Evolutionary conservation across 2,113 vertebrate species (phyloP), one percentile per base, ranked within the genome.

Genomic region (Saccopteryx bilineata): DNA sequence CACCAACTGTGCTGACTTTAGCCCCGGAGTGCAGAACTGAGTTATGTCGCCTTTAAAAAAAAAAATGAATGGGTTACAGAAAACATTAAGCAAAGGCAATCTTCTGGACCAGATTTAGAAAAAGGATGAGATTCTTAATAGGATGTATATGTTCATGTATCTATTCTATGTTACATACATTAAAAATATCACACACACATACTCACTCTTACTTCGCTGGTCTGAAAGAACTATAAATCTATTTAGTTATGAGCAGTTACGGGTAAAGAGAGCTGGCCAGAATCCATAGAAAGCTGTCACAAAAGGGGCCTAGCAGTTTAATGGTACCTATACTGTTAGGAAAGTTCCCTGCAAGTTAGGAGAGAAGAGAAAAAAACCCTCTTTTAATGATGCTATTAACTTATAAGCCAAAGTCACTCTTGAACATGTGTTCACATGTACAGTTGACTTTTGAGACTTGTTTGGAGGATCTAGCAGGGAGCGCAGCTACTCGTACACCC

Each of bases 391-490:
- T 0, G n/a, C 23, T 48, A 19, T 7, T 14, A 24, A 46, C n/a
- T 46, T 1, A 87, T 7, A 33, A 80, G 68, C 17, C 33, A 68
- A 63, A 58, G 50, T 12, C 46, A 5, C 12, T 21, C 5, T 1
- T 10, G 5, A 46, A 18, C 2, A 18, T 0, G 74, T 56, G 33
- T 66, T 17, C 48, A 15, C 4, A 0, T 0, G 12, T 24, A 26
- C 23, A 48, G 39, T 5, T 48, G 23, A 50, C 21, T 39, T 46
- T 15, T 7, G 39, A 50, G 39, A 39, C 39, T 39, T 39, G 39
- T 39, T 39, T 39, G 39, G 39, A 39, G 39, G 39, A 39, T 39
- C 39, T 39, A 39, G 39, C 39, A 39, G 39, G 39, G 39, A 39
- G 39, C 39, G 39, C 39, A 39, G 39, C 39, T 39, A 39, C 39